Percentiles rank a stretch among this genome's conserved stretches.
These are phyloP conservation scores for Argopecten irradians DNA, from an alignment of 1,140 invertebrate species.

Conservation along the genomic window DNA sequence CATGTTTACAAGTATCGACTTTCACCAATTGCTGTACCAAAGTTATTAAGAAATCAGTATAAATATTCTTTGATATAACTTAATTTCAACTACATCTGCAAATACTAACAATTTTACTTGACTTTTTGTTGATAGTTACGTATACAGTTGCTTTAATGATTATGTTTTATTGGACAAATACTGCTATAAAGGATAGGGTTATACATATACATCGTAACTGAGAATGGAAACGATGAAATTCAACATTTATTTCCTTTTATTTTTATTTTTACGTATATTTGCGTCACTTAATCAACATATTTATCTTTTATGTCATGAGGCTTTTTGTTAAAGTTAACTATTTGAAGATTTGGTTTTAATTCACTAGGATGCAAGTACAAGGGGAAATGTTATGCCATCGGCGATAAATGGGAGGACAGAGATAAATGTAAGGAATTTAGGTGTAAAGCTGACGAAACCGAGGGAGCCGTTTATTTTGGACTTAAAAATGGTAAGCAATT, in stretches of 20 bases:
- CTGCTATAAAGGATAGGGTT: not conserved
- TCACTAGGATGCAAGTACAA: constrained; percentile 41
- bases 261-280: not conserved
- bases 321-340: not conserved
- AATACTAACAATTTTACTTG: too few relatives aligned
- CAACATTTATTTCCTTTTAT: not conserved
- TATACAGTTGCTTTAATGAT: too few relatives aligned
- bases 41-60: too few relatives aligned
- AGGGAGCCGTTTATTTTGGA: constrained; percentile 7
- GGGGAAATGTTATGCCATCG: constrained; percentile 42
- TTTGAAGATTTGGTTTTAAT: not conserved
- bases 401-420: constrained; percentile 36
- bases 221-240: too few relatives aligned
- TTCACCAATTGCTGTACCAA: too few relatives aligned
- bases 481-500: constrained; percentile 34
- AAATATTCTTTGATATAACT: too few relatives aligned
- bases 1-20: too few relatives aligned
- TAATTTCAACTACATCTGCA: too few relatives aligned
- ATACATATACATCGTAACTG: not conserved
- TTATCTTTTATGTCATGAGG: not conserved
- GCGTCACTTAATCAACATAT: not conserved
- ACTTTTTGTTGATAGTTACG: too few relatives aligned
- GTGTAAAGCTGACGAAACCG: constrained; percentile 18
- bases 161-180: too few relatives aligned
- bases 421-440: constrained; percentile 31